Evolutionary conservation across 2,113 vertebrate genomes (phyloP).

Genomic region (Tachysurus fulvidraco): DNA sequence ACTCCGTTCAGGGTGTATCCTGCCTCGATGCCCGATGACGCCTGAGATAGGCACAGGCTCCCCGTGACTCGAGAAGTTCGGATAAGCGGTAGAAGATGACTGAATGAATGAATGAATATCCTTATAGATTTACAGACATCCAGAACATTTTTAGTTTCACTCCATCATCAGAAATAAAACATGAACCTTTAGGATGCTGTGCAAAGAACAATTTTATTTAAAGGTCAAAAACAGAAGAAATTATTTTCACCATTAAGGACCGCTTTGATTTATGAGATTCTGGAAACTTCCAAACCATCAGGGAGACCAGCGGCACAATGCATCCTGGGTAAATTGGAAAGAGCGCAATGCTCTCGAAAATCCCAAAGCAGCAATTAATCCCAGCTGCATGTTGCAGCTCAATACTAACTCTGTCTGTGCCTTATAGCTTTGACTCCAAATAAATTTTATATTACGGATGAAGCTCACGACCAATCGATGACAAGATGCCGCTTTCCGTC

Average conservation of each 20-base stretch:
- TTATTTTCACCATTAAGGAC: not conserved
- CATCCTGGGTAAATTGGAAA: not conserved
- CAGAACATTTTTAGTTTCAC: too few relatives aligned
- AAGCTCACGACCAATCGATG: not conserved
- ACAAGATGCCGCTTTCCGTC: not conserved
- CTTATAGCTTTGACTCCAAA: not conserved
- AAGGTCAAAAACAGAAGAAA: not conserved
- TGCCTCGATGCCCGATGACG: too few relatives aligned
- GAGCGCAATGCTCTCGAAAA: not conserved
- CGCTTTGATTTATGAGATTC: not conserved
- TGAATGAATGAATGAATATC: too few relatives aligned
- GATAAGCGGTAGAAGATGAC: too few relatives aligned
- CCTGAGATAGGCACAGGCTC: too few relatives aligned
- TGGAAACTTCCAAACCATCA: not conserved
- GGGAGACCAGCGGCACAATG: not conserved
- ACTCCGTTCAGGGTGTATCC: too few relatives aligned
- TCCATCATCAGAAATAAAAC: too few relatives aligned
- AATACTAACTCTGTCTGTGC: not conserved
- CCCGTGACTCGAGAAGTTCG: too few relatives aligned
- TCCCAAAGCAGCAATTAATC: not conserved
- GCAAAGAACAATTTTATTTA: too few relatives aligned
- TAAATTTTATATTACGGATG: not conserved
- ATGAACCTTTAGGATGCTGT: too few relatives aligned
- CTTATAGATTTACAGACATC: too few relatives aligned
- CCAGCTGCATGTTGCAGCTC: not conserved